Conservation (phyloP, 2,113 vertebrate genomes). For the Steatornis caripensis region DNA sequence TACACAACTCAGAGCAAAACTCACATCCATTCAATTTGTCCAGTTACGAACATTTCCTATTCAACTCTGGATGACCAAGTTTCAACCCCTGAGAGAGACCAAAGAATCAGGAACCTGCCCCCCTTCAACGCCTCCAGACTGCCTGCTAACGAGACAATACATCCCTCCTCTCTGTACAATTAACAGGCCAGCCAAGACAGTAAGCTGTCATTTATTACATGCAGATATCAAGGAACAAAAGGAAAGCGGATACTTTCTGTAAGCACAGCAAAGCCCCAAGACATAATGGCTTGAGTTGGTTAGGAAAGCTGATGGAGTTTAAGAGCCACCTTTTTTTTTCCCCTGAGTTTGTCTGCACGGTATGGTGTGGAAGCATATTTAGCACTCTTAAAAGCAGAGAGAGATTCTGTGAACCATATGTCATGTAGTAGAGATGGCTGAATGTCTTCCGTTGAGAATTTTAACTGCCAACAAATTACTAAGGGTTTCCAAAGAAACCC, state of each 20-base stretch:
- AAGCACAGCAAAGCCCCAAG: not conserved
- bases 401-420: not conserved
- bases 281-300: not conserved
- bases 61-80: not conserved
- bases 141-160: not conserved
- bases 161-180: not conserved
- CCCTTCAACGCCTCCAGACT: not conserved
- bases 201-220: not conserved
- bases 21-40: not conserved
- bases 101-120: not conserved
- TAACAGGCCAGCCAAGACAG: not conserved
- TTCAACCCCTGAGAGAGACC: not conserved
- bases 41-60: not conserved
- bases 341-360: not conserved
- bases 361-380: not conserved
- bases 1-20: not conserved
- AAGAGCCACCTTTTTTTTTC: not conserved
- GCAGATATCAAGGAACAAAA: not conserved
- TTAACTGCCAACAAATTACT: not conserved
- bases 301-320: not conserved
- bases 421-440: not conserved
- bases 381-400: not conserved
- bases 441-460: not conserved
- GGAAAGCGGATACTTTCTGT: not conserved
- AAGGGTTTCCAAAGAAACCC: not conserved